Base-by-base conservation (phyloP, 2,888 invertebrate genomes). In the Ethmia dodecea region DNA sequence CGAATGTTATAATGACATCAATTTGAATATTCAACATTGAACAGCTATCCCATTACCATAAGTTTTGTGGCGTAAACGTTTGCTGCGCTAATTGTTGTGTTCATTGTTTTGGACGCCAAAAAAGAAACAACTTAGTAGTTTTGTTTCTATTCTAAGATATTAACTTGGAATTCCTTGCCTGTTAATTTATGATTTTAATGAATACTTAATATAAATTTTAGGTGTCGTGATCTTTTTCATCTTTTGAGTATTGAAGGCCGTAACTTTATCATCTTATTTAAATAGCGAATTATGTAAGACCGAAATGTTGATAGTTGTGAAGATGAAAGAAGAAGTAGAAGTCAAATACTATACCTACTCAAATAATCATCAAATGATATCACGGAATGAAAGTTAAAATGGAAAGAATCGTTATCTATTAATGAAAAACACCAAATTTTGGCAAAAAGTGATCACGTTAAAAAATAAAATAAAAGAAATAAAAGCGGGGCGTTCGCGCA, bases 1-100 rank as follows among this genome's bases (percentile, higher is more conserved):
- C 80, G 73, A 79, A 81, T 78, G 81, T 83, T 86, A 86, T 86
- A 86, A 86, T 84, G 84, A 84, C 86, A 84, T 86, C 80, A 83
- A 81, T 84, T 84, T 84, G 83, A 86, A 86, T 86, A 86, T 84
- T 84, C 83, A 83, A 80, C 84, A 81, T 83, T 63, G 81, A 81
- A 78, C 81, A 70, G 76, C 77, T 65, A 79, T 73, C 70, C 64
- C 72, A 86, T 84, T 84, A 76, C 80, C 84, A 84, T 86, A 81
- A 81, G 83, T 81, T 79, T 79, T 73, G 80, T 79, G 60, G 70
- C 76, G 75, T 78, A 81, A 83, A 66, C 64, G 61, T 60, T 63
- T 60, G 64, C 67, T 70, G 69, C 73, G 71, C 76, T 83, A 79
- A 81, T 81, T 81, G 74, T 68, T 60, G 57, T 67, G 70, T 67